Conservation (phyloP, 2,888 invertebrate species). For the Rhagonycha fulva region DNA sequence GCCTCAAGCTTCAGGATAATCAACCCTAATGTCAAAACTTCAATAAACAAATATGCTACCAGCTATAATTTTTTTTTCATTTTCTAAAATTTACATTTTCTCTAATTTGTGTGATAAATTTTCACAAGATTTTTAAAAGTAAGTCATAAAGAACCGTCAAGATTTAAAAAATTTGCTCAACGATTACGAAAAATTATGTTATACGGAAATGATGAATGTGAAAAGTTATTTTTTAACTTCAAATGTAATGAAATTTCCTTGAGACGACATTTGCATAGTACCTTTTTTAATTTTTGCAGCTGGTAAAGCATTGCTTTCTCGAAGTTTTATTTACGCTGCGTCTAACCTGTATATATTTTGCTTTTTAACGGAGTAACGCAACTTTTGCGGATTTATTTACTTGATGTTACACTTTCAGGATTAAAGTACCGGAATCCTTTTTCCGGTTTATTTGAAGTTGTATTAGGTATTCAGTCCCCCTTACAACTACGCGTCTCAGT, state of each 20-base stretch:
- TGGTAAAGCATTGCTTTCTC: not conserved
- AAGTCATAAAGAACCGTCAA: not conserved
- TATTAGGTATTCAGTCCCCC: no score
- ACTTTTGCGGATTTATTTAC: no score
- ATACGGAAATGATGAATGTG: not conserved
- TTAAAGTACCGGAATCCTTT: no score
- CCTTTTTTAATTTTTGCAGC: not conserved
- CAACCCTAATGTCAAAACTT: conserved; percentile 4
- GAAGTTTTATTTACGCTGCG: no score
- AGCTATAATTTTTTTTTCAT: not conserved
- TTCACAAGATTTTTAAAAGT: not conserved
- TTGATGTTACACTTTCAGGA: no score
- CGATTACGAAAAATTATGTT: not conserved
- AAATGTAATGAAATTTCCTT: not conserved
- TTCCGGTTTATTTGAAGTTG: no score
- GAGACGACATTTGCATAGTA: not conserved
- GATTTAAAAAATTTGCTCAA: not conserved
- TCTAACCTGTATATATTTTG: no score
- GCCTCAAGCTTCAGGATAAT: conserved; percentile 15
- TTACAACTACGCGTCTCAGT: no score
- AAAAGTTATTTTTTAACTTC: not conserved
- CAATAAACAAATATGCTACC: conserved; percentile 1
- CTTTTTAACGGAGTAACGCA: no score
- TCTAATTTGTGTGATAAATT: not conserved
- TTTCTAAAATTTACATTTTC: not conserved